Evolutionary conservation across 92 coral and sea anemone species (phyloP), one percentile per base, ranked within the genome.

Genomic region (Epizoanthus ramosus): DNA sequence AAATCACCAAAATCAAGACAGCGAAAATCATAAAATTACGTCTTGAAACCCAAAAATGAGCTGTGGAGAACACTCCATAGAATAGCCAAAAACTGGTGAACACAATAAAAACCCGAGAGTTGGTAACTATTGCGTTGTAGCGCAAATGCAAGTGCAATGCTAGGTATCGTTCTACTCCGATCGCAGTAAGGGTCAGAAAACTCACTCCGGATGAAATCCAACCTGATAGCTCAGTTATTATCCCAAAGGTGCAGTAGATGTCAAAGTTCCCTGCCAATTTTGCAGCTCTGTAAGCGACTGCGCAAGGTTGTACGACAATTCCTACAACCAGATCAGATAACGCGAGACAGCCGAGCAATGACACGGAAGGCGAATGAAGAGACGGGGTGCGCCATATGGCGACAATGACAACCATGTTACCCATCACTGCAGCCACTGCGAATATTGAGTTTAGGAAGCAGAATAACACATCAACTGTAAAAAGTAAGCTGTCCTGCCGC

Each of bases 271-370:
- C 69, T 12, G 84, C 71, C 2, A 89, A 8, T 41, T 85, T 88
- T 13, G 92, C 91, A 63, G 87, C 79, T 74, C 90, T 92, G 75
- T 89, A 91, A 24, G 79, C 88, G n/a, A 92, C 91, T 18, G 85
- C 86, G 45, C 90, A 63, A 15, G 95, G 95, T 14, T 89, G 95
- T 19, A 84, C 91, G 6, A 92, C 24, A 6, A 86, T 18, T 3
- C 91, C 95, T 12, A 89, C 95, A 3, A 83, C 63, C 39, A 92
- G 53, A 74, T 92, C 95, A 28, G 92, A 74, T 45, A 92, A 63
- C 0, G 95, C 92, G 9, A 92, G 79, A 59, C 92, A 89, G 16
- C 89, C 87, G 3, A 92, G 83, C 4, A 89, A 79, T 0, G 88
- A 57, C 71, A 89, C 86, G 1, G 95, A 85, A 12, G 92, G 92